Base-by-base conservation (phyloP, 2,888 invertebrate genomes). In the Sinhomidia bicolor region DNA sequence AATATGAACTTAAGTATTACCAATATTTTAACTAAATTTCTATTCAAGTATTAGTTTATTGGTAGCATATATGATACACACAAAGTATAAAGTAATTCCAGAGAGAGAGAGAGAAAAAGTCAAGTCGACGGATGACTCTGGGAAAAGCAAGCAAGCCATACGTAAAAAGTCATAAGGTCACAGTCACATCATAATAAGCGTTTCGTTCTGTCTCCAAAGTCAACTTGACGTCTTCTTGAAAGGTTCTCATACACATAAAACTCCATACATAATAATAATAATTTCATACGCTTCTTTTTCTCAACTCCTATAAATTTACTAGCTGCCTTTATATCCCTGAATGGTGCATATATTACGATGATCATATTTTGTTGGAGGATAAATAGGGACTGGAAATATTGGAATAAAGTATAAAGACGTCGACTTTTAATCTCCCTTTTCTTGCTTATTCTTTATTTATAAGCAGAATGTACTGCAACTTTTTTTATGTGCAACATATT, bases 111-210 rank as follows among this genome's bases (percentile, higher is more conserved):
- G 29, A 47, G 54, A 78, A 78, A 36, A 36, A 68, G 41, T 71
- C 17, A 20, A 68, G 36, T 47, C 20, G 41, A 85, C 85, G 79
- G 68, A 74, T 81, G 51, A 87, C 60, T 78, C 83, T 88, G 88
- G 88, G 83, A 88, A 88, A 88, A 88, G 88, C 65, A 82, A 36
- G 17, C 32, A 86, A 60, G 17, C 23, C 76, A 88, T 20, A 78
- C 60, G 82, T 74, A 68, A 83, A 62, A 68, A 83, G 88, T 88
- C 88, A 88, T 68, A 88, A 78, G 88, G 88, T 88, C 88, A 88
- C 78, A 23, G 88, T 83, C 88, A 88, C 78, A 23, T 78, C 68
- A 29, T 81, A 47, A 74, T 78, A 88, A 82, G 76, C 78, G 62
- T 54, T 81, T 88, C 78, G 80, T 68, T 88, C 82, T 82, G 82